Conservation (phyloP, 2,797 vertebrate genomes). For the Neostethus bicornis region DNA sequence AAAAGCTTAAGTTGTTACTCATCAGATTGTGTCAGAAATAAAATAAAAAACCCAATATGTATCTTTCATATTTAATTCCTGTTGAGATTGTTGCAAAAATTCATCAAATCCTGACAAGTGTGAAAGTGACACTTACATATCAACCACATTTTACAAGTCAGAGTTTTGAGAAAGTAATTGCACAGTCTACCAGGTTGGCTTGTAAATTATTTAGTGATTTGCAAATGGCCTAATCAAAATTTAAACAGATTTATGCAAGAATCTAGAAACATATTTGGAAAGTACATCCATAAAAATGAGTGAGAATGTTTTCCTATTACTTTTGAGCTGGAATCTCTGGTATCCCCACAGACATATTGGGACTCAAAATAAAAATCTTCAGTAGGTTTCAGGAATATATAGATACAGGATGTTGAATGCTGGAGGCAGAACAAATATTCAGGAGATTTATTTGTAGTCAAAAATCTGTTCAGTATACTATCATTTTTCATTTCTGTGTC, state of each 20-base stretch:
- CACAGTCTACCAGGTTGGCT: background rate
- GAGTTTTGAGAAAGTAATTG: too few relatives aligned
- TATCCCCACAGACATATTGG: conserved; percentile 32
- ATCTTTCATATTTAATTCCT: background rate
- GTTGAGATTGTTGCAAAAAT: background rate
- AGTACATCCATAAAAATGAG: too few relatives aligned
- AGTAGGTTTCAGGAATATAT: conserved; percentile 11
- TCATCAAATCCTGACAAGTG: too few relatives aligned
- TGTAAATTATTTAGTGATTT: background rate
- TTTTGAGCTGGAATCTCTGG: conserved; percentile 28
- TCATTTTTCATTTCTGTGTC: conserved; percentile 29
- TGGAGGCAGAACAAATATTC: conserved; percentile 43
- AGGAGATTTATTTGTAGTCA: conserved; percentile 51
- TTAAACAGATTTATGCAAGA: background rate
- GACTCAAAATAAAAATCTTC: conserved; percentile 17
- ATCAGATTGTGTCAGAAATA: background rate
- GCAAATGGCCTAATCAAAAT: background rate
- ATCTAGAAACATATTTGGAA: background rate
- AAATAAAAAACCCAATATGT: background rate
- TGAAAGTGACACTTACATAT: too few relatives aligned
- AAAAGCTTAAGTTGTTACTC: background rate
- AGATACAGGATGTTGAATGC: conserved; percentile 36
- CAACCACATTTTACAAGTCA: too few relatives aligned
- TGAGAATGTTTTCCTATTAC: conserved; percentile 42
- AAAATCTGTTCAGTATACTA: conserved; percentile 37